Conservation (phyloP, 1,140 invertebrate species). For the Globodera ellingtonae region DNA sequence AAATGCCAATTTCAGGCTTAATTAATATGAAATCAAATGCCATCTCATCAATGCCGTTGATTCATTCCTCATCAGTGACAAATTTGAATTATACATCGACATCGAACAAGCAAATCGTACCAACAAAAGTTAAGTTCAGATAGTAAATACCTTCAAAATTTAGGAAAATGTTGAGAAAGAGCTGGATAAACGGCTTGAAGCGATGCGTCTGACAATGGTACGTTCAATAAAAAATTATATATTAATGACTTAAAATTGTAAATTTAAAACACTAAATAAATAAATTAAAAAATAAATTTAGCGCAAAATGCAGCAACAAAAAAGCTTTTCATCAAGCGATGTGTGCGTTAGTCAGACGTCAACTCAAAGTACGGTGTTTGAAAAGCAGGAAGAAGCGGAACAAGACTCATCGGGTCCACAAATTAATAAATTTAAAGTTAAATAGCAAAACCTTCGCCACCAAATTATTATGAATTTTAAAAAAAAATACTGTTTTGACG, state of each 20-base stretch:
- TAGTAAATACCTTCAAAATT: not conserved
- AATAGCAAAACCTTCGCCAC: not conserved
- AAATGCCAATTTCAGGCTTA: not conserved
- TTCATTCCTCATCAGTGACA: not conserved
- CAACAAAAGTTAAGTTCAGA: not conserved
- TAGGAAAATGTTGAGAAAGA: not conserved
- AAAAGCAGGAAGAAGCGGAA: not conserved
- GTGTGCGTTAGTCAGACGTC: not conserved
- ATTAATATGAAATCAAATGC: not conserved
- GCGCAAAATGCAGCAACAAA: slow-evolving; percentile 11
- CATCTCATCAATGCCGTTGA: not conserved
- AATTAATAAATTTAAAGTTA: not conserved
- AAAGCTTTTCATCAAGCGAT: slow-evolving; percentile 5
- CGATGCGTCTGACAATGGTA: slow-evolving; percentile 4
- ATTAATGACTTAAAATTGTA: no score
- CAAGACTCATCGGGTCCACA: not conserved
- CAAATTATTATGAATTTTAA: no score
- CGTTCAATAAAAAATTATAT: no score
- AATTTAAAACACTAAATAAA: no score
- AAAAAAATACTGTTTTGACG: not conserved
- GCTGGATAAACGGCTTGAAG: not conserved
- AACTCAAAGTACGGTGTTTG: not conserved
- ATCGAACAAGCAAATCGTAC: not conserved
- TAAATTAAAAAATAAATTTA: not conserved
- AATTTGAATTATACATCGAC: not conserved